phyloP scores from a whole-genome alignment of 2,888 invertebrate species.

The Macrophya annulata region DNA sequence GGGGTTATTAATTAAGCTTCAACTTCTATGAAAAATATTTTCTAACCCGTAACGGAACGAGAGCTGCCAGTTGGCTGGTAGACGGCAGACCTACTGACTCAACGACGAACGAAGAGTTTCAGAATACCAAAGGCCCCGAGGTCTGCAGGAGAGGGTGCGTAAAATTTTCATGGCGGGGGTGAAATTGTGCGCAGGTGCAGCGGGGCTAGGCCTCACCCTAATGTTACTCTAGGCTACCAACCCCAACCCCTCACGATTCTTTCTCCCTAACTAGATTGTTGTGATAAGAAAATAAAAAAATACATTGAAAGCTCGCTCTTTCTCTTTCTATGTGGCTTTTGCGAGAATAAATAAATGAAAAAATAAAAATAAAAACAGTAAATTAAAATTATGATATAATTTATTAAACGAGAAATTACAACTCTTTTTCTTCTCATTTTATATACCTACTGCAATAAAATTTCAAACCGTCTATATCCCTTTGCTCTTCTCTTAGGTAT shows the following conservation, averaged over 20 bases:
- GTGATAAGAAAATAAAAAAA: conserved; percentile 46
- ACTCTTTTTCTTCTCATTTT: too few species aligned
- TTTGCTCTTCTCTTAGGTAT: not conserved
- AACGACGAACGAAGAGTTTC: conserved; percentile 56
- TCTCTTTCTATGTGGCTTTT: not conserved
- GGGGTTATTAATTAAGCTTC: conserved; percentile 11
- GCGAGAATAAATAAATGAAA: not conserved
- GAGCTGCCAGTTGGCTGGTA: conserved; percentile 54
- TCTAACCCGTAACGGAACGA: conserved; percentile 57
- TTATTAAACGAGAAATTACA: not conserved
- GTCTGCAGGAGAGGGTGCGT: conserved; percentile 53
- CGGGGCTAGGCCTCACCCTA: conserved; percentile 49
- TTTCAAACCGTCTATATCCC: not conserved
- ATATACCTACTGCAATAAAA: not conserved
- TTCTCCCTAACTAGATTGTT: conserved; percentile 49
- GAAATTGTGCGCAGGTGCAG: conserved; percentile 50
- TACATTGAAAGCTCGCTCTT: not conserved
- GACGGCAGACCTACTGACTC: conserved; percentile 49
- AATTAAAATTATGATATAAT: not conserved
- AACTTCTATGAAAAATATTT: not conserved
- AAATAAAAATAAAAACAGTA: too few species aligned
- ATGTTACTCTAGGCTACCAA: conserved; percentile 48
- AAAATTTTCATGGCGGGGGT: conserved; percentile 45
- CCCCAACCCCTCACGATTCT: conserved; percentile 45
- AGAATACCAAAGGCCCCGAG: conserved; percentile 46